Conservation (phyloP, 2,888 invertebrate species). For the Cheilosia vulpina region DNA sequence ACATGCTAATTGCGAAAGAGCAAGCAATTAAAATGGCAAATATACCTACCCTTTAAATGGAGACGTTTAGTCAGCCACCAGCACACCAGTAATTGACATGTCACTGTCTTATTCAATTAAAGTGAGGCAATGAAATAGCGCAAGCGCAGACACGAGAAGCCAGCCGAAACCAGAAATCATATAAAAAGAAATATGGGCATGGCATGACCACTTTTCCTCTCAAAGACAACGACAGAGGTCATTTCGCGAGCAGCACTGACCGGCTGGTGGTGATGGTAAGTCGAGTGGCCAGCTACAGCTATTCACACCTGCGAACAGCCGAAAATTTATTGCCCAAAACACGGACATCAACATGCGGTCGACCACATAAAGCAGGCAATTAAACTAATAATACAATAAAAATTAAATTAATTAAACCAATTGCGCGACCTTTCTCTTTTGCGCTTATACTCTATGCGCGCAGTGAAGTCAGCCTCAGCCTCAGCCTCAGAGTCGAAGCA, state of each 20-base stretch:
- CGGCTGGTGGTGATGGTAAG: conserved; percentile 9
- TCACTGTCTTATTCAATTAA: conserved; percentile 62
- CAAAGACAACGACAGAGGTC: conserved; percentile 59
- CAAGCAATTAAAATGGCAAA: conserved; percentile 54
- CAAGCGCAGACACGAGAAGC: conserved; percentile 35
- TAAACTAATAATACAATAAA: conserved; percentile 74
- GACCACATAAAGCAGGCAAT: conserved; percentile 62
- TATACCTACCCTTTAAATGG: conserved; percentile 39
- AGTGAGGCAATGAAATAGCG: conserved; percentile 60
- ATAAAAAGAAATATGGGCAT: conserved; percentile 64
- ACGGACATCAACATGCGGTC: conserved; percentile 61
- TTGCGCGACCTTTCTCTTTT: conserved; percentile 74
- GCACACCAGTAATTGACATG: conserved; percentile 57
- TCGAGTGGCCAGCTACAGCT: conserved; percentile 14
- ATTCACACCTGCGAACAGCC: conserved; percentile 60
- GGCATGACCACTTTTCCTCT: conserved; percentile 63
- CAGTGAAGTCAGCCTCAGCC: too few relatives aligned
- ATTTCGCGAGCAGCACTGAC: conserved; percentile 46
- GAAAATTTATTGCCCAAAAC: conserved; percentile 62
- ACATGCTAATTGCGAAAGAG: conserved; percentile 47
- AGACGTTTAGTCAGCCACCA: conserved; percentile 21
- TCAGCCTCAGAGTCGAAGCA: conserved; percentile 25
- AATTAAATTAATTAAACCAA: conserved; percentile 74
- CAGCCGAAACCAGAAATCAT: conserved; percentile 62
- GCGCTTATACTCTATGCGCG: conserved; percentile 4